phyloP scores from a whole-genome alignment of 2,888 invertebrate species.

The Dioctria linearis region DNA sequence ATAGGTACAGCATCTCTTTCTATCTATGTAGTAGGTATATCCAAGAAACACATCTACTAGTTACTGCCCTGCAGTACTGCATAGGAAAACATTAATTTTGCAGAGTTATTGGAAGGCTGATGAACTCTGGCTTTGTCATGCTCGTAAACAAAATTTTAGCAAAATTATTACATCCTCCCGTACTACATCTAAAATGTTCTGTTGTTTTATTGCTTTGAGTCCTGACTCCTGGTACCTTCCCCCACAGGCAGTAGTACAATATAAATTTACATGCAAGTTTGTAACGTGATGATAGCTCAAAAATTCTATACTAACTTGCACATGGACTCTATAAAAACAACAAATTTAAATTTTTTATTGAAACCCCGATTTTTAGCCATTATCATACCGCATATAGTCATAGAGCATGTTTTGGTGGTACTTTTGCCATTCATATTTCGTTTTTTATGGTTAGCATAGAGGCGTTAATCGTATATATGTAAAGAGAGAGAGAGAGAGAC shows the following conservation, averaged over 20 bases:
- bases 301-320: too few relatives aligned
- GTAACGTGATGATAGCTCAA: too few relatives aligned
- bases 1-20: slow-evolving; percentile 15
- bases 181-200: background rate
- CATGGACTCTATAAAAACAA: background rate
- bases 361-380: background rate
- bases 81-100: slow-evolving; percentile 30
- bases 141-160: slow-evolving; percentile 24
- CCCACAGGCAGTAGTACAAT: too few relatives aligned
- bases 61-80: background rate
- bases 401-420: background rate
- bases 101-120: slow-evolving; percentile 31
- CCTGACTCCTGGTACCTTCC: background rate
- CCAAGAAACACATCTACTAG: too few relatives aligned
- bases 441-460: background rate
- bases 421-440: background rate
- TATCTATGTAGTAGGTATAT: too few relatives aligned
- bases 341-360: slow-evolving; percentile 24
- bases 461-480: background rate
- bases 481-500: background rate
- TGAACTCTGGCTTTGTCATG: slow-evolving; percentile 14
- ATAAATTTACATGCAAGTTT: too few relatives aligned
- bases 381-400: slow-evolving; percentile 1
- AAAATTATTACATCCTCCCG: background rate
- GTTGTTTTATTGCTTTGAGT: background rate